Conservation (phyloP, 35 echinoderm and acorn worm species). For the Strongylocentrotus purpuratus region DNA sequence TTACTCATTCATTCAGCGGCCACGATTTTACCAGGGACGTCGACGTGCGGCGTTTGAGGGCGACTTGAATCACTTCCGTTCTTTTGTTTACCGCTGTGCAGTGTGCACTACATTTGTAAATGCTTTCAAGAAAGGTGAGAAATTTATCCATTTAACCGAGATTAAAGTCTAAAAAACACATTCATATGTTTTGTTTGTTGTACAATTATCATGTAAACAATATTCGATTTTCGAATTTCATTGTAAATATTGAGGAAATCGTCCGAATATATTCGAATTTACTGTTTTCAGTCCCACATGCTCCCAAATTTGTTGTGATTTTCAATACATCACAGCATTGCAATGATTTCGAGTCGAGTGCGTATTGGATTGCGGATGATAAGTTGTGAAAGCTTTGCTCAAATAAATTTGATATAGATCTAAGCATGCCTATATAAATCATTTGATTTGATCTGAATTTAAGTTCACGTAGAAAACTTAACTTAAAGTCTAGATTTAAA, state of each 20-base stretch:
- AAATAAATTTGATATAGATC: too few species aligned
- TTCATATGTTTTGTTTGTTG: neutral
- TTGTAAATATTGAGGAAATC: neutral
- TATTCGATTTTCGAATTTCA: neutral
- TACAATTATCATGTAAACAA: neutral
- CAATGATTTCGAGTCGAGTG: neutral
- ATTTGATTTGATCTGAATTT: too few species aligned
- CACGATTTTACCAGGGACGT: neutral
- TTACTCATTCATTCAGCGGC: neutral
- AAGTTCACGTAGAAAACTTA: too few species aligned
- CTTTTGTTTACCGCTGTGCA: slow-evolving; percentile 1
- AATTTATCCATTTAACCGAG: neutral
- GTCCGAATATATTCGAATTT: neutral
- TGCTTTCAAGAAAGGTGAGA: neutral
- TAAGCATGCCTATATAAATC: too few species aligned
- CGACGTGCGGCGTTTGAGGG: neutral
- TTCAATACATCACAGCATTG: neutral
- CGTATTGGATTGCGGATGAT: too few species aligned
- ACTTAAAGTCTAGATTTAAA: too few species aligned
- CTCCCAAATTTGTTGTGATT: neutral
- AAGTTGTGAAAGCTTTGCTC: too few species aligned
- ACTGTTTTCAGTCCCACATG: neutral
- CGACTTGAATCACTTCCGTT: slow-evolving; percentile 1
- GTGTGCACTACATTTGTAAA: neutral
- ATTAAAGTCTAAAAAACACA: neutral